Evolutionary conservation across 2,888 invertebrate species (phyloP).

Genomic region (Schizaphis graminum): DNA sequence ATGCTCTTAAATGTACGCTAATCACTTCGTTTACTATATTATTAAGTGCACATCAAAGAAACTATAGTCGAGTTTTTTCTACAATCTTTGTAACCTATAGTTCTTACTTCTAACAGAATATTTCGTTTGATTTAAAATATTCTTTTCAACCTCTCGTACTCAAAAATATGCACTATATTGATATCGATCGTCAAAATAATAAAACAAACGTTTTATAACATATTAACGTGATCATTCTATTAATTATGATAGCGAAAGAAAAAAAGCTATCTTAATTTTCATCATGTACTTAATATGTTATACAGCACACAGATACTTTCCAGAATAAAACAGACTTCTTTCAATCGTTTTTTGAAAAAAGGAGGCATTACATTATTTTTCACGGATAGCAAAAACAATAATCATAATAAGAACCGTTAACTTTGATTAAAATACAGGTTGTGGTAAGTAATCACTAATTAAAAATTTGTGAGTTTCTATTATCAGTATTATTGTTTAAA

Average conservation of each 20-base stretch:
- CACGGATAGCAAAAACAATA: background rate
- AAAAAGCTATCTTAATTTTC: background rate
- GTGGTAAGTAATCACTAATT: background rate
- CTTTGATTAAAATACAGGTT: background rate
- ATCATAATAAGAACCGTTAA: background rate
- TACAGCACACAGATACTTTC: background rate
- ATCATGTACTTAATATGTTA: background rate
- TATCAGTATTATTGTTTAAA: background rate
- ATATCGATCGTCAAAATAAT: background rate
- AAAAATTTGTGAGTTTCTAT: background rate
- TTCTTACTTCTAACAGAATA: background rate
- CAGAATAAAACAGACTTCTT: background rate
- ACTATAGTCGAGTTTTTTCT: background rate
- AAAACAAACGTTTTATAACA: background rate
- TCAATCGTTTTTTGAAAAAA: background rate
- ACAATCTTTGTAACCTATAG: background rate
- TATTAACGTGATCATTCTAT: background rate
- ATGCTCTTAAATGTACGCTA: constrained; percentile 2
- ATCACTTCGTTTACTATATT: constrained; percentile 7
- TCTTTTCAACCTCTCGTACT: background rate
- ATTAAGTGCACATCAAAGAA: constrained; percentile 53
- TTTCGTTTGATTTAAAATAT: background rate
- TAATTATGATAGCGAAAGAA: background rate
- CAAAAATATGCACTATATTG: background rate
- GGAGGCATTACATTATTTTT: background rate